phyloP scores from a whole-genome alignment of 2,888 invertebrate genomes.

The Caenorhabditis virilis region DNA sequence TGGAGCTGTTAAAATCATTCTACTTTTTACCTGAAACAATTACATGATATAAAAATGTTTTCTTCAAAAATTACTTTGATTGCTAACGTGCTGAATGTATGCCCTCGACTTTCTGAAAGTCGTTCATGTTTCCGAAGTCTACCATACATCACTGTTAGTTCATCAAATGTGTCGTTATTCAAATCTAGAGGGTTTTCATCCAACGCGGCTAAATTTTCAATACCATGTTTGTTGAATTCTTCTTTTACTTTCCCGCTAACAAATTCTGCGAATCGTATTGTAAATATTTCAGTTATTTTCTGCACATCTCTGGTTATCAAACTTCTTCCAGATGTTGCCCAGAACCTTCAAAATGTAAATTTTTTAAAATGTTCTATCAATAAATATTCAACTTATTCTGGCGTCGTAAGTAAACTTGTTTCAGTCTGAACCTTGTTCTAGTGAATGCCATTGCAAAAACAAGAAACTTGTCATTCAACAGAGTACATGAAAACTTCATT shows the following conservation, averaged over 20 bases:
- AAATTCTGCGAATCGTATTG: slow-evolving; percentile 31
- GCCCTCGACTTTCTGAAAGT: slow-evolving; percentile 26
- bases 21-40: slow-evolving; percentile 33
- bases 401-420: slow-evolving; percentile 50
- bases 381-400: slow-evolving; percentile 33
- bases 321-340: slow-evolving; percentile 49
- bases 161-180: slow-evolving; percentile 34
- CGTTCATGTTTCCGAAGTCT: slow-evolving; percentile 25
- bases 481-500: slow-evolving; percentile 53
- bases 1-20: slow-evolving; percentile 33
- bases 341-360: slow-evolving; percentile 31
- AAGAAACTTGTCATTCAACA: slow-evolving; percentile 34
- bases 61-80: slow-evolving; percentile 13
- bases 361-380: too few species aligned
- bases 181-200: slow-evolving; percentile 4
- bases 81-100: slow-evolving; percentile 32
- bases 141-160: slow-evolving; percentile 27
- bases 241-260: slow-evolving; percentile 37
- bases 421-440: slow-evolving; percentile 52
- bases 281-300: slow-evolving; percentile 45
- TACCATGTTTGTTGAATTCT: slow-evolving; percentile 29
- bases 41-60: not conserved
- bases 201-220: not conserved
- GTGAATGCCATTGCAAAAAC: slow-evolving; percentile 53
- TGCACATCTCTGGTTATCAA: slow-evolving; percentile 49